These are phyloP conservation scores for Triops cancriformis DNA, from an alignment of 1,140 invertebrate species.

Conservation along the genomic window DNA sequence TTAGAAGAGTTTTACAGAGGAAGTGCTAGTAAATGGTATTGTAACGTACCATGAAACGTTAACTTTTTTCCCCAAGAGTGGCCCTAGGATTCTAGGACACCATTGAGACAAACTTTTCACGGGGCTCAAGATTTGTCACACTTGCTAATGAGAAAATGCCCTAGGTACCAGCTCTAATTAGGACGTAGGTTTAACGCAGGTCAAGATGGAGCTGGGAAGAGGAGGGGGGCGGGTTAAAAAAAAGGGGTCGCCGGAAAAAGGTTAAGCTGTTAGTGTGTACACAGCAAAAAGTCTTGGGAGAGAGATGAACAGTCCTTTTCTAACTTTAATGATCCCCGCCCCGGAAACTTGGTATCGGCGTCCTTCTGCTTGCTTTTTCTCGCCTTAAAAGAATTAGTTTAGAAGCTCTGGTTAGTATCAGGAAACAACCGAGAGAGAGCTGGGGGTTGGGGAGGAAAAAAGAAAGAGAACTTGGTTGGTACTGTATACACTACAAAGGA, in stretches of 20 bases:
- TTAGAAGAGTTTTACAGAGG: too few species aligned
- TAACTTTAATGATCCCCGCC: background rate
- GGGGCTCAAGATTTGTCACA: background rate
- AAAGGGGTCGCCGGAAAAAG: too few species aligned
- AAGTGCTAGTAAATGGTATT: background rate
- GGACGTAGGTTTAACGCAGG: background rate
- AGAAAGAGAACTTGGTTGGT: too few species aligned
- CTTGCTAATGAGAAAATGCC: background rate
- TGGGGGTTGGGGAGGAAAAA: too few species aligned
- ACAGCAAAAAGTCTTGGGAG: background rate
- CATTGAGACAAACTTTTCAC: background rate
- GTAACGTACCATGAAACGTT: background rate
- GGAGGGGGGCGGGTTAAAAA: too few species aligned
- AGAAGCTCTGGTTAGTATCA: background rate
- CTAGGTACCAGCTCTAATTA: background rate
- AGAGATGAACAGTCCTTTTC: slow-evolving; percentile 1
- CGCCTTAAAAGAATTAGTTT: background rate
- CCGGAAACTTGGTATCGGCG: background rate
- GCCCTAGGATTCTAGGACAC: background rate
- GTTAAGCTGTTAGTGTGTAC: background rate
- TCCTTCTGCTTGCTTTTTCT: slow-evolving; percentile 7
- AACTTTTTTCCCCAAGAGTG: background rate
- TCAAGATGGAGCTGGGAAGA: too few species aligned
- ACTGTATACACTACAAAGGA: too few species aligned
- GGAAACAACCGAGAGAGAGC: background rate